Base-by-base conservation (phyloP, 2,113 vertebrate species). In the Meles meles region DNA sequence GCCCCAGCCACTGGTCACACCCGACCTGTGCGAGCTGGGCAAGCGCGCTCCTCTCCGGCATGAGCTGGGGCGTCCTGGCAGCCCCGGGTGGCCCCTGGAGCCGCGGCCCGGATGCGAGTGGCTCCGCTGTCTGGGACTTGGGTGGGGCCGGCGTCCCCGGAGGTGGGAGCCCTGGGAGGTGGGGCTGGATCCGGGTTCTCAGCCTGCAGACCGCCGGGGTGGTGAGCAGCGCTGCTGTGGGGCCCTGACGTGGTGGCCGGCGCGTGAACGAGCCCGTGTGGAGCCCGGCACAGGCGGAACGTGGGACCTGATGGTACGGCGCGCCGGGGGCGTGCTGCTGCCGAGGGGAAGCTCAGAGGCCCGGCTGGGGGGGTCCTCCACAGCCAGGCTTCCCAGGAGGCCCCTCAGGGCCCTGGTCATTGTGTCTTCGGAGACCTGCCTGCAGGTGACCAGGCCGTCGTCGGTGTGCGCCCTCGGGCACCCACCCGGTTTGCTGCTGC, bases 371-470 rank as follows among this genome's bases (percentile, higher is more conserved):
- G 67, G 31, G 23, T 59, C 1, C 1, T 63, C 44, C 55, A 31
- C 86, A 29, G 0, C 18, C 39, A 8, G 83, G 39, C 87, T 18
- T 77, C 71, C 20, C 63, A 17, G 29, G 6, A 34, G 63, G 63
- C 63, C 63, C 31, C 37, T 34, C 37, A 3, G 20, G 39, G 39
- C 47, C 7, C 14, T 44, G 6, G 63, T 57, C 14, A 4, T 11
- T 23, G 10, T 20, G 25, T 37, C 29, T 55, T 44, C 27, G 15
- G n/a, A 63, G 14, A 21, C 55, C 81, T 14, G 18, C 27, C 17
- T 6, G 4, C 37, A 4, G 17, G 80, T n/a, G 69, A 4, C 20
- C 0, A 1, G 3, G 13, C 3, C 23, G 14, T 8, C 0, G 3
- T n/a, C n/a, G 59, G n/a, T 0, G 3, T 9, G 23, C 14, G 63